These are phyloP conservation scores for Esperia sulphurella DNA, from an alignment of 2,888 invertebrate genomes.

Conservation along the genomic window DNA sequence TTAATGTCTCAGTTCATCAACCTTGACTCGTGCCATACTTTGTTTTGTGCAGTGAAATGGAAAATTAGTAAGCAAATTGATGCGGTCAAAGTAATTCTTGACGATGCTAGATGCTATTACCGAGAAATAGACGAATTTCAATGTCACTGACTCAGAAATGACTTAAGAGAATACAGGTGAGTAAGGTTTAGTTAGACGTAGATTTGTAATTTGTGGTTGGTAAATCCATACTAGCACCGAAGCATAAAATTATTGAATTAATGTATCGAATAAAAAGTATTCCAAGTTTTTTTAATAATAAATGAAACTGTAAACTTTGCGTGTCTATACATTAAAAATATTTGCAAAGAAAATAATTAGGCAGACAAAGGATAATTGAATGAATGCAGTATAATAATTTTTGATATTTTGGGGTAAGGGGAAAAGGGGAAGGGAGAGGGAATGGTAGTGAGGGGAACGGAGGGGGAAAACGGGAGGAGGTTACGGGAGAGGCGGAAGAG, in stretches of 20 bases:
- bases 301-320: too few relatives aligned
- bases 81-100: slow-evolving; percentile 49
- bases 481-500: too few relatives aligned
- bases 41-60: slow-evolving; percentile 58
- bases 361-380: too few relatives aligned
- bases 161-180: background rate
- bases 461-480: too few relatives aligned
- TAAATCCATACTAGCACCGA: slow-evolving; percentile 8
- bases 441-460: too few relatives aligned
- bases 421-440: too few relatives aligned
- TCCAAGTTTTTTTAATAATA: too few relatives aligned
- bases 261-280: too few relatives aligned
- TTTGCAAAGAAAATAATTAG: too few relatives aligned
- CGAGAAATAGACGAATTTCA: slow-evolving; percentile 37
- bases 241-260: slow-evolving; percentile 32
- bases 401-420: too few relatives aligned
- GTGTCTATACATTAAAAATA: too few relatives aligned
- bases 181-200: background rate
- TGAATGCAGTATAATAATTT: too few relatives aligned
- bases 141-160: slow-evolving; percentile 46
- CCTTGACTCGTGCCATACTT: slow-evolving; percentile 64
- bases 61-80: slow-evolving; percentile 56
- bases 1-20: slow-evolving; percentile 39
- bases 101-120: slow-evolving; percentile 39
- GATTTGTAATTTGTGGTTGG: background rate